Evolutionary conservation across 1,140 invertebrate species (phyloP).

Genomic region (Heterodera schachtii): DNA sequence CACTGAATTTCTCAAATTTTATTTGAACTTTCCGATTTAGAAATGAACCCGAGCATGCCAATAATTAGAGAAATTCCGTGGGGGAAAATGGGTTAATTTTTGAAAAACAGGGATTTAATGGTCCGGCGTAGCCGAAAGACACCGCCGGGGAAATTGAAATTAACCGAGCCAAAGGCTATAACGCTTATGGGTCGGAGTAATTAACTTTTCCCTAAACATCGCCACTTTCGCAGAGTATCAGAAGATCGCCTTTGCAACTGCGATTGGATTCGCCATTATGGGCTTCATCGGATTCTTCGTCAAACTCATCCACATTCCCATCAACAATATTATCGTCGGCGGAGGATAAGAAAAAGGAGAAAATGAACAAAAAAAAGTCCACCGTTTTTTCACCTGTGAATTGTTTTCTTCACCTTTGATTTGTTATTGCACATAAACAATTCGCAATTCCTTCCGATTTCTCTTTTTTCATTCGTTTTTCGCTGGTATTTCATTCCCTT

Average conservation of each 20-base stretch:
- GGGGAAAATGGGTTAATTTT: no score
- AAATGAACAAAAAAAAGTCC: background rate
- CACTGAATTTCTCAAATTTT: no score
- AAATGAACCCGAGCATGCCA: no score
- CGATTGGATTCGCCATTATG: conserved; percentile 99
- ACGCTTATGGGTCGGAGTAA: no score
- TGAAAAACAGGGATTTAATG: no score
- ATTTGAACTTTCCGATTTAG: no score
- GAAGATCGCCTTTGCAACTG: conserved; percentile 98
- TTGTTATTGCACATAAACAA: conserved; percentile 6
- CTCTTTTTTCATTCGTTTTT: background rate
- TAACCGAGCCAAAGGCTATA: no score
- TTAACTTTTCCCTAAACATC: background rate
- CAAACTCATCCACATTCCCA: conserved; percentile 98
- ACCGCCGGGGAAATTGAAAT: no score
- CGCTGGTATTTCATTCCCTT: no score
- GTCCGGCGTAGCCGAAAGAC: no score
- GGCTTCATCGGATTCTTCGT: conserved; percentile 99
- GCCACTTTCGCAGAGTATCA: conserved; percentile 84
- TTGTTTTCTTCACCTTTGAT: background rate
- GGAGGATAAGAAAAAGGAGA: conserved; percentile 3
- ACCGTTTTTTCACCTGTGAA: background rate
- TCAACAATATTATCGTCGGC: conserved; percentile 71
- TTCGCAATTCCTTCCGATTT: background rate
- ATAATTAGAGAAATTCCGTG: no score